Evolutionary conservation across 2,797 vertebrate genomes (phyloP).

Genomic region (Choloepus didactylus): DNA sequence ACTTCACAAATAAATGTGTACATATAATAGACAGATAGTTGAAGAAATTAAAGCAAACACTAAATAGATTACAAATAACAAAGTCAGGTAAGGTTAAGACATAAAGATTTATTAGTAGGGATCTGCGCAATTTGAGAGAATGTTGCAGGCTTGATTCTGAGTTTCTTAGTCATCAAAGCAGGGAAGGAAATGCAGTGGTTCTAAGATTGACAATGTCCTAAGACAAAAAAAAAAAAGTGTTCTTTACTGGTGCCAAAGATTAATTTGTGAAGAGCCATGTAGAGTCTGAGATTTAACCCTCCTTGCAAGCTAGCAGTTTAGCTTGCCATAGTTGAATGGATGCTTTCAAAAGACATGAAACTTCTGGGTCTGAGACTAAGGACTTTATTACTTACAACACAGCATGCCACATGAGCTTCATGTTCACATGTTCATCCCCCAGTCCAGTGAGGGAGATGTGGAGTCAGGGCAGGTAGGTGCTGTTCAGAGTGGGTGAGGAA

Average conservation of each 20-base stretch:
- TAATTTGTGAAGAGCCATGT: constrained; percentile 4
- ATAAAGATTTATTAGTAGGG: constrained; percentile 12
- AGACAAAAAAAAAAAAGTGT: constrained; percentile 4
- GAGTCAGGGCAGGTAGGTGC: background rate
- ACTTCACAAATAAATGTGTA: constrained; percentile 7
- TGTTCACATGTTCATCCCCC: no score
- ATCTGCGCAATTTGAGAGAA: background rate
- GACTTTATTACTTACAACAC: background rate
- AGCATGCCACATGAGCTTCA: no score
- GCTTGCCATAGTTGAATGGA: background rate
- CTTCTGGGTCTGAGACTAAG: background rate
- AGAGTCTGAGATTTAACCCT: background rate
- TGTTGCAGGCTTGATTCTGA: background rate
- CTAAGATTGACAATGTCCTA: constrained; percentile 14
- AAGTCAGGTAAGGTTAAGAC: background rate
- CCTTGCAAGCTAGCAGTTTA: background rate
- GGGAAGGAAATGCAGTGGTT: constrained; percentile 36
- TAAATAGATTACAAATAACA: background rate
- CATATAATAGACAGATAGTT: background rate
- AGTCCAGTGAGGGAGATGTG: background rate
- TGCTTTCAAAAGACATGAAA: background rate
- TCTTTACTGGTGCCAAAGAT: constrained; percentile 1
- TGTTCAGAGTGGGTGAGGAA: background rate
- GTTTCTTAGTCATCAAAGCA: constrained; percentile 52
- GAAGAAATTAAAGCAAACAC: background rate